Base-by-base conservation (phyloP, 2,888 invertebrate genomes). In the Polyploca ridens region DNA sequence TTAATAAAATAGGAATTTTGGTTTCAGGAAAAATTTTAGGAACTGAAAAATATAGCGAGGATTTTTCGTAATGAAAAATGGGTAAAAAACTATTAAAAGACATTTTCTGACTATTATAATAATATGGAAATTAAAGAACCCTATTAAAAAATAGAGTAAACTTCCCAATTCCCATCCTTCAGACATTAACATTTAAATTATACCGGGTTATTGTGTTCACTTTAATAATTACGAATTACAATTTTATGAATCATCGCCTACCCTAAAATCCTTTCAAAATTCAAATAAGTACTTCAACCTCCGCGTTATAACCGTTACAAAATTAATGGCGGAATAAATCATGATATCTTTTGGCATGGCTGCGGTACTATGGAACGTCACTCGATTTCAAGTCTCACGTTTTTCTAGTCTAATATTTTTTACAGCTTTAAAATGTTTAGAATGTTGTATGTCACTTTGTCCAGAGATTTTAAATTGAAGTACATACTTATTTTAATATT, bases 311-410 rank as follows among this genome's bases (percentile, higher is more conserved):
- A 76, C 74, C 77, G 76, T 76, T 77, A 73, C 75, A 76, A 75
- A 69, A 80, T 80, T 78, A 80, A 80, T 81, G 75, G 76, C 63
- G 63, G 70, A 70, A 82, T 82, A 81, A 82, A 81, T 82, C 79
- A 78, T 71, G 62, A 68, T 70, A 71, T 71, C 69, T 68, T 66
- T 61, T 49, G 63, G 49, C 59, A 19, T 16, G 35, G 13, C 61
- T 14, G 7, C 16, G 46, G 59, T 49, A 63, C 49, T 35, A 62
- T 19, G 62, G 35, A 19, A 16, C 33, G 8, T 58, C 46, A 35
- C 49, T 35, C 54, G 38, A 33, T 33, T 65, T 14, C 11, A 49
- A 63, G 33, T 65, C 19, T 33, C 61, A 57, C 44, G 19, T n/a
- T 16, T 27, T 41, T 19, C 41, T 61, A 10, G 61, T 41, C 27